These are phyloP conservation scores for Hypotaenidia okinawae DNA, from an alignment of 2,797 vertebrate genomes.

Conservation along the genomic window DNA sequence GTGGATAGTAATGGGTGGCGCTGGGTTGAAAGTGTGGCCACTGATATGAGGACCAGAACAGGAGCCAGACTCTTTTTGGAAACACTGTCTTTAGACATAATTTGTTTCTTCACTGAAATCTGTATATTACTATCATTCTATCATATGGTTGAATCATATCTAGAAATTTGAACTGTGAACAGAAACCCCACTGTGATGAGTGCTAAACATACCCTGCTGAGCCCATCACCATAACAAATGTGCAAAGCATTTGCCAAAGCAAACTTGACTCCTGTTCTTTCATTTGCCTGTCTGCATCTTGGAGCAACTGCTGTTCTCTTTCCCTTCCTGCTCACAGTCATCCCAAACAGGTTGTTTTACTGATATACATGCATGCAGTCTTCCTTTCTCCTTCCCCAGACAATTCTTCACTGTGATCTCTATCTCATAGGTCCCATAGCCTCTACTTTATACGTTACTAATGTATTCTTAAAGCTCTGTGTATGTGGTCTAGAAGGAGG, in stretches of 20 bases:
- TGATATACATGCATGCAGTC: neutral
- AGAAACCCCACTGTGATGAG: neutral
- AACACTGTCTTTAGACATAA: neutral
- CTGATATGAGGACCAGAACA: neutral
- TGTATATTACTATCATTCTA: neutral
- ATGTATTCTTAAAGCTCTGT: neutral
- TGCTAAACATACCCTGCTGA: constrained; percentile 2
- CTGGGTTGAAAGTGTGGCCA: neutral
- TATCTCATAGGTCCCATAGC: neutral
- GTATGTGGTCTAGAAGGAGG: neutral
- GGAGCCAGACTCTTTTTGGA: neutral
- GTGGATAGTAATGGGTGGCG: neutral
- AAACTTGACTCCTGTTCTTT: constrained; percentile 38
- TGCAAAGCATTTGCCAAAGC: constrained; percentile 6
- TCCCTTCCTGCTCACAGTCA: constrained; percentile 5
- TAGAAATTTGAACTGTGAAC: constrained; percentile 12
- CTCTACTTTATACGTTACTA: neutral
- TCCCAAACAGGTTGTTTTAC: constrained; percentile 35
- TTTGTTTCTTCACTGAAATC: neutral
- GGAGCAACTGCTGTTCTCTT: neutral
- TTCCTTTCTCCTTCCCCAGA: constrained; percentile 8
- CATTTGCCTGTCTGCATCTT: constrained; percentile 46
- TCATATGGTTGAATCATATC: neutral
- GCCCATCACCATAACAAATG: constrained; percentile 38
- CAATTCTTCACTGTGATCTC: neutral